Evolutionary conservation across 2,113 vertebrate genomes (phyloP), one percentile per base, ranked within the genome.

Genomic region (Loxodonta africana): DNA sequence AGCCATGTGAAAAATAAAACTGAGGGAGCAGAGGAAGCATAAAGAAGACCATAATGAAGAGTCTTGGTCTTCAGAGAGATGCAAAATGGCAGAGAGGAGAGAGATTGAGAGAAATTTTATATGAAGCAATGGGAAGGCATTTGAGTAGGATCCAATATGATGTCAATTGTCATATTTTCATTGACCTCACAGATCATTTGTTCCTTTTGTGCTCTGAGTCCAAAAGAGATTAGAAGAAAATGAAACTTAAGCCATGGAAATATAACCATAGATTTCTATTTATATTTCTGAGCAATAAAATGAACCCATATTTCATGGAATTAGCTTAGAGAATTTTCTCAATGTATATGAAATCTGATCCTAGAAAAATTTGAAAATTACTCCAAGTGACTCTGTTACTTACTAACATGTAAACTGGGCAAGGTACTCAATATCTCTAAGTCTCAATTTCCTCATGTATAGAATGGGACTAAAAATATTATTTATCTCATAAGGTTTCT

Each of bases 91-190:
- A 25, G 9, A 23, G 37, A 37, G 37, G 41, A 28, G 20, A 41
- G 25, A 4, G 25, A 9, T 37, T 30, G 25, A 37, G n/a, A 57
- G 28, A 48, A 20, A 77, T 41, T 84, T 84, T 88, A 94, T 74
- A 1, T 20, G 46, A 89, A 81, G 30, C 17, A 48, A 15, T 76
- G 69, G 21, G 30, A 63, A 67, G 37, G 1, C 74, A 48, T 78
- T 51, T 46, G 60, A 53, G 23, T 74, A 80, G 23, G 25, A 73
- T 26, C 78, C 73, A 14, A 53, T 18, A 23, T 2, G 46, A 23
- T 78, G 95, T 88, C 48, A 20, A 60, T 51, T 62, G 62, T 69
- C 41, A 89, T 53, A 46, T 89, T 93, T 93, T 95, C 30, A 88
- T 91, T 73, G 53, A 57, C 69, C 28, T 74, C 76, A 88, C 5